phyloP scores from a whole-genome alignment of 2,797 vertebrate species.

The Leptoclinus maculatus region DNA sequence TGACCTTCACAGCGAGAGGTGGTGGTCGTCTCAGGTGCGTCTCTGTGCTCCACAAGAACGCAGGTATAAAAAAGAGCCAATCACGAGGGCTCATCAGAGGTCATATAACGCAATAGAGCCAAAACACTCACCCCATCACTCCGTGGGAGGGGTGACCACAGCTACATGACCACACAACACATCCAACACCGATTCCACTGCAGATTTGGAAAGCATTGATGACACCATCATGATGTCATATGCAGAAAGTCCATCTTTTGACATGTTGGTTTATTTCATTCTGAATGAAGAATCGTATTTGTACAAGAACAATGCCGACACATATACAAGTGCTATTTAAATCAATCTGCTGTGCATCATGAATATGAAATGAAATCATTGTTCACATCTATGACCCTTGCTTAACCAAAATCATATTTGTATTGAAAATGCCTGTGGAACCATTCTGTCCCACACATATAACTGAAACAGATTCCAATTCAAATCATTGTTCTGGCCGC shows the following conservation, averaged over 20 bases:
- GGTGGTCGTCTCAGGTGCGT: conserved; percentile 53
- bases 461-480: conserved; percentile 23
- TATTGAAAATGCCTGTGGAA: background rate
- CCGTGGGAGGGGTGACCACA: background rate
- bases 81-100: conserved; percentile 41
- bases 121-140: background rate
- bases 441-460: background rate
- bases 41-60: background rate
- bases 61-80: conserved; percentile 47
- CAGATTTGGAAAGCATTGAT: background rate
- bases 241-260: background rate
- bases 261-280: background rate
- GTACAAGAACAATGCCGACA: background rate
- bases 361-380: conserved; percentile 1
- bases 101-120: conserved; percentile 42
- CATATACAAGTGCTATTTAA: background rate
- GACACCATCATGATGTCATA: background rate
- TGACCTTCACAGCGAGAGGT: conserved; percentile 62
- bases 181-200: background rate
- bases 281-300: background rate
- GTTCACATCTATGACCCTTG: background rate
- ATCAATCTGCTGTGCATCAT: background rate
- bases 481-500: conserved; percentile 35
- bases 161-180: background rate
- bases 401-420: background rate